These are phyloP conservation scores for Spicauda simplicius DNA, from an alignment of 2,888 invertebrate genomes.

Conservation along the genomic window DNA sequence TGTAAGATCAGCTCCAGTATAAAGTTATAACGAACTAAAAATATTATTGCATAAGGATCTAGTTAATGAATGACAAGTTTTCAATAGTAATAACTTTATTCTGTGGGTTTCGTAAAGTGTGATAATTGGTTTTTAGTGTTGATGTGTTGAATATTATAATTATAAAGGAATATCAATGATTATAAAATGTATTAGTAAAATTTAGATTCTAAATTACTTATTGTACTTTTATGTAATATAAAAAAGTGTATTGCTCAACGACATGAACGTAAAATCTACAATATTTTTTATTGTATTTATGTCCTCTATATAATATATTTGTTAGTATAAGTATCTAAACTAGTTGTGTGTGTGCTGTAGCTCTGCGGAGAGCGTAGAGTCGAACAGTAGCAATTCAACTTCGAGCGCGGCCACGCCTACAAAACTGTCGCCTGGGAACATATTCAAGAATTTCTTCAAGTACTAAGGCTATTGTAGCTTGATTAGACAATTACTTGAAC, in stretches of 20 bases:
- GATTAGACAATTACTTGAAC: conserved; percentile 57
- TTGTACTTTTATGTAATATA: neutral
- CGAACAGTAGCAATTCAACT: conserved; percentile 77
- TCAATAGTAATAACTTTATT: neutral
- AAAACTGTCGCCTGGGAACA: conserved; percentile 94
- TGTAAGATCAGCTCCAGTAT: neutral
- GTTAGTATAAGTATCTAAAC: conserved; percentile 21
- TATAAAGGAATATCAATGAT: neutral
- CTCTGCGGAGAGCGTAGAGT: conserved; percentile 70
- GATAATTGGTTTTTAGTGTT: neutral
- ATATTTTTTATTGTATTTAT: neutral
- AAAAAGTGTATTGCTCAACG: neutral
- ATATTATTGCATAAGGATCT: too few relatives aligned
- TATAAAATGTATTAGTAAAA: too few relatives aligned
- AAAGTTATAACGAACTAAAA: neutral
- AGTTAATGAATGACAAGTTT: neutral
- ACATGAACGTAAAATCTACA: neutral
- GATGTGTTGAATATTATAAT: neutral
- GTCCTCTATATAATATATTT: neutral
- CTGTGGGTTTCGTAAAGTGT: neutral
- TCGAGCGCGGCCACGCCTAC: conserved; percentile 84
- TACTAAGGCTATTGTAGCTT: conserved; percentile 81
- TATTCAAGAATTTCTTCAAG: conserved; percentile 99
- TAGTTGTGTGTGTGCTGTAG: conserved; percentile 53
- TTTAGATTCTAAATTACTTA: too few relatives aligned